Evolutionary conservation across 2,888 invertebrate species (phyloP).

Genomic region (Lumbricus terrestris): DNA sequence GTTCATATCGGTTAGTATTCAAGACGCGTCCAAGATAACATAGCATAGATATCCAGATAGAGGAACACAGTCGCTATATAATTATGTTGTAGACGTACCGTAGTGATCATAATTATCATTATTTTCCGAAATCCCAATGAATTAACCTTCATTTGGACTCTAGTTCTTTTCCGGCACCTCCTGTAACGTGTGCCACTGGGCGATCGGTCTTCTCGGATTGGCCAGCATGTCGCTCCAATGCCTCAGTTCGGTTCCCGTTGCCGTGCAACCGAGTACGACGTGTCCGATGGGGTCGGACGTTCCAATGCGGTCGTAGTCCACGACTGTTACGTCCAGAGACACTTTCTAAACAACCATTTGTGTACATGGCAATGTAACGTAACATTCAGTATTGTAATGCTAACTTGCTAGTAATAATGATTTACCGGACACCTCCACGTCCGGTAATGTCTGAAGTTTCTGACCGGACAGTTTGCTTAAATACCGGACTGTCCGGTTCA

Average conservation of each 20-base stretch:
- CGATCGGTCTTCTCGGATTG: conserved; percentile 96
- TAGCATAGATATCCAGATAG: background rate
- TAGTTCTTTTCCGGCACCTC: conserved; percentile 79
- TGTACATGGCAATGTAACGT: background rate
- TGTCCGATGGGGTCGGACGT: conserved; percentile 96
- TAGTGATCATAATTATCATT: background rate
- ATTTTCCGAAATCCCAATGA: background rate
- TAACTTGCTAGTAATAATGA: too few species aligned
- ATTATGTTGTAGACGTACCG: background rate
- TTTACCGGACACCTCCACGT: too few species aligned
- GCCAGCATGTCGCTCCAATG: conserved; percentile 99
- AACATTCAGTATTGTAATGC: background rate
- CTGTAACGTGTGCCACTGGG: conserved; percentile 99
- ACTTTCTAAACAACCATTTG: conserved; percentile 79
- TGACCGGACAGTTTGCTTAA: too few species aligned
- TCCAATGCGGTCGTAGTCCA: conserved; percentile 99
- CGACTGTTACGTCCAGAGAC: conserved; percentile 95
- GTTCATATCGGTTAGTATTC: too few species aligned
- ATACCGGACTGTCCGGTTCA: too few species aligned
- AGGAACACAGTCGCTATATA: background rate
- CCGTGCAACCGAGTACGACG: conserved; percentile 92
- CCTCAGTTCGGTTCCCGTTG: conserved; percentile 96
- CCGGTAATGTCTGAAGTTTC: too few species aligned
- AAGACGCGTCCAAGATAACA: too few species aligned
- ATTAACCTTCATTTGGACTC: background rate